Base-by-base conservation (phyloP, 2,797 vertebrate species). In the Paratrypauchen microcephalus region DNA sequence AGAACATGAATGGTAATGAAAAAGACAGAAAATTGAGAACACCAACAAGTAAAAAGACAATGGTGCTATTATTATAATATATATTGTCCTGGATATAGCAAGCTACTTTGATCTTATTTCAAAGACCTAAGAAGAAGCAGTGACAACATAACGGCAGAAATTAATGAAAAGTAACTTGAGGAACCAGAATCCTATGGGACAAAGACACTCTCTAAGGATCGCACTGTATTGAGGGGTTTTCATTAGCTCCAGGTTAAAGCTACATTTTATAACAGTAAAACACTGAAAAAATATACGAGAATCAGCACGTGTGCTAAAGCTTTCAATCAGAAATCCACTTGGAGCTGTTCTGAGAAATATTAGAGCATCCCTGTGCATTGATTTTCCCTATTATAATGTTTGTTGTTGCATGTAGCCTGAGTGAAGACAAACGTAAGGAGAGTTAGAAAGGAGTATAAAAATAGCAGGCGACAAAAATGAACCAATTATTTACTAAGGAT, bases 211-310 rank as follows among this genome's bases (percentile, higher is more conserved):
- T 58, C 79, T 54, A 26, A 65, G 61, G 72, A 71, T 68, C 48
- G 18, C 4, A 21, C 2, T 12, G 21, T 11, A 28, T 36, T 76
- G n/a, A 36, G 39, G n/a, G 65, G 56, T 39, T 54, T 69, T 74
- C 54, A 54, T 26, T 58, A 50, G 70, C 54, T 65, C 71, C 70
- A 52, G 45, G 39, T 76, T 5, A n/a, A 16, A 6, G 23, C 58
- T 52, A 0, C 41, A 70, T 41, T 56, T 50, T 28, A 41, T 66
- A 36, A 48, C 6, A 65, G 19, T 55, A 73, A 72, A 41, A 66
- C 61, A 69, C 79, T 74, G 68, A 70, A 73, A 69, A 66, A 24
- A 81, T 75, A 81, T 75, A 58, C 30, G 59, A 11, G 13, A 75
- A 70, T 71, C 23, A 21, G 58, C 45, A 75, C 66, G 73, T 74